A percentile compares a stretch with the other conserved stretches of the same genome.
phyloP scores from a whole-genome alignment of 2,113 vertebrate genomes.

The Aplodontia rufa region DNA sequence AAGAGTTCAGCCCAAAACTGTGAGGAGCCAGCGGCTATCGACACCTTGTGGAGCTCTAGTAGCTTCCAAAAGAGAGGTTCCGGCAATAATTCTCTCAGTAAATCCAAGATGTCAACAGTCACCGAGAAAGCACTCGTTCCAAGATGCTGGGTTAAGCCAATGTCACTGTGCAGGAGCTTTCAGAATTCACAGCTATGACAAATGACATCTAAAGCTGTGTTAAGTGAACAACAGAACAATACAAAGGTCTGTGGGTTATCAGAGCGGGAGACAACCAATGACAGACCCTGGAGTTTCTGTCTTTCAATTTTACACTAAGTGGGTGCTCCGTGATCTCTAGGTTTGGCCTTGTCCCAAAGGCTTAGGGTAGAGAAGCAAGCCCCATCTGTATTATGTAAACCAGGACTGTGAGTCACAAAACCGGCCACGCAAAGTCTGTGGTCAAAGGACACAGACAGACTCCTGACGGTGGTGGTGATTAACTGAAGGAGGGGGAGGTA shows the following conservation, averaged over 20 bases:
- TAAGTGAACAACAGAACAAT: neutral
- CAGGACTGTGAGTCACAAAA: neutral
- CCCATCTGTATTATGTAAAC: neutral
- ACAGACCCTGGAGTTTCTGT: slow-evolving; percentile 20
- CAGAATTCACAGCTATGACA: neutral
- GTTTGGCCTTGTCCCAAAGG: neutral
- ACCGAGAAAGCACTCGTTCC: neutral
- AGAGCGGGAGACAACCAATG: neutral
- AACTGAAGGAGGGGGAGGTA: neutral
- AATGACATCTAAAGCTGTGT: neutral
- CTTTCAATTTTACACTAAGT: neutral
- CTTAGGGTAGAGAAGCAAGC: neutral
- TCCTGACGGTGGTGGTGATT: neutral
- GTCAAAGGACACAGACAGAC: neutral
- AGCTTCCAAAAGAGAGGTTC: neutral
- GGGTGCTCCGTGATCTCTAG: neutral
- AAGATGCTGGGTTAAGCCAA: no score
- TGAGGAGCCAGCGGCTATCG: slow-evolving; percentile 28
- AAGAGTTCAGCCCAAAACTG: slow-evolving; percentile 68
- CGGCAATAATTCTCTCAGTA: neutral
- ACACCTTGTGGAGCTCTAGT: neutral
- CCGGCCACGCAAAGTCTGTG: neutral
- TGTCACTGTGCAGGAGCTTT: neutral
- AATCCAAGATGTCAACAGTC: neutral
- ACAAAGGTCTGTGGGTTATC: neutral